phyloP scores from a whole-genome alignment of 2,113 vertebrate genomes.

The Tinamus guttatus region DNA sequence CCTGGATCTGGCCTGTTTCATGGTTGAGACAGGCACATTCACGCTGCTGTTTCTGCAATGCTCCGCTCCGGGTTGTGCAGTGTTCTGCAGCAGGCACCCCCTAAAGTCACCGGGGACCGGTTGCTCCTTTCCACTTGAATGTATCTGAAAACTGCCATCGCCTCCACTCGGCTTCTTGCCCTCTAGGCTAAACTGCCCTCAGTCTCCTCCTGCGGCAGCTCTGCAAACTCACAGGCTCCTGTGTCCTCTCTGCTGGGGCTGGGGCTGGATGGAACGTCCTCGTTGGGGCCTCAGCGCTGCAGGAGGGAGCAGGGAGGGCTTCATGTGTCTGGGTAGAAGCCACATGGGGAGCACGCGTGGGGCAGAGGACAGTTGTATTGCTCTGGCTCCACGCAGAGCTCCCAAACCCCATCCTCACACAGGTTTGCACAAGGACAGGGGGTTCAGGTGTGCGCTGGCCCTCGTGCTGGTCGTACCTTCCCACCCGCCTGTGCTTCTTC shows the following conservation, averaged over 20 bases:
- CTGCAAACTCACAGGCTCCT: not conserved
- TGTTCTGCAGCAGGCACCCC: accelerated
- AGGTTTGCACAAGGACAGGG: not conserved
- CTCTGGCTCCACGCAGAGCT: not conserved
- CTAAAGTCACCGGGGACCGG: accelerated
- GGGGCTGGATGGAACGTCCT: not conserved
- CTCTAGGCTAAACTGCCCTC: not conserved
- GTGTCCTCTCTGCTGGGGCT: not conserved
- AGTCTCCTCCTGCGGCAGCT: accelerated
- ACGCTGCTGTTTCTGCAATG: not conserved
- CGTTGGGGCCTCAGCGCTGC: not conserved
- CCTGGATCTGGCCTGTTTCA: not conserved
- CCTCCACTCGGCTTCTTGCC: not conserved
- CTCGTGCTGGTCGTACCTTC: accelerated
- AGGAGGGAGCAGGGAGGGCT: not conserved
- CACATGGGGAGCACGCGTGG: not conserved
- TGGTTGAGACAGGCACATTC: not conserved
- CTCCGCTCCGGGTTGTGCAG: accelerated
- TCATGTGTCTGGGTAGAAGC: not conserved
- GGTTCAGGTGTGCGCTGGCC: not conserved
- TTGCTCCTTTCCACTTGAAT: not conserved
- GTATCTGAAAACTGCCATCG: accelerated
- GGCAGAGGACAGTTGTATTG: not conserved
- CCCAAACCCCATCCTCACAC: accelerated
- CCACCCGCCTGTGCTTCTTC: accelerated